A percentile compares a stretch with the other conserved stretches of the same genome.
Evolutionary conservation across 2,797 vertebrate species (phyloP).

Genomic region (Erpetoichthys calabaricus): DNA sequence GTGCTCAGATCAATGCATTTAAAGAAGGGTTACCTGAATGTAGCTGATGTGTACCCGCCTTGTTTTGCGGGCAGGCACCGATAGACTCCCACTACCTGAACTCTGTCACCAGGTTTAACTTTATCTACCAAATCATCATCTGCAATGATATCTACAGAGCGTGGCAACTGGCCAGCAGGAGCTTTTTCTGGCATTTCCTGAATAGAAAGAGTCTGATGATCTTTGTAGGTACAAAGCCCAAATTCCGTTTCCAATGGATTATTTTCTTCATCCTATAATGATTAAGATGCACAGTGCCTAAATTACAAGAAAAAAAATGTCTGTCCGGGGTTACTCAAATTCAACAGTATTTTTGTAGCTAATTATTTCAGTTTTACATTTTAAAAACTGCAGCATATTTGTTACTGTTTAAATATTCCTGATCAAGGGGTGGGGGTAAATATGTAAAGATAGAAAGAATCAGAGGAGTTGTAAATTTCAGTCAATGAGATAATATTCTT

Average conservation of each 20-base stretch:
- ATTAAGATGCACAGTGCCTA: neutral
- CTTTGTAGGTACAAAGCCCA: slow-evolving; percentile 32
- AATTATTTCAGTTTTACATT: neutral
- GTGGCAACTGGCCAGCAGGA: slow-evolving; percentile 39
- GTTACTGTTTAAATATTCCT: no score
- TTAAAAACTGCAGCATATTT: no score
- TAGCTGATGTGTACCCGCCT: slow-evolving; percentile 38
- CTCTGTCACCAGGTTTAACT: slow-evolving; percentile 40
- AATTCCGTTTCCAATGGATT: slow-evolving; percentile 46
- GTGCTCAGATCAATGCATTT: no score
- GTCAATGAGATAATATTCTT: no score
- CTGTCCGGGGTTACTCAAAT: neutral
- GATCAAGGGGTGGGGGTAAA: no score
- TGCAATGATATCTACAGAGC: slow-evolving; percentile 33
- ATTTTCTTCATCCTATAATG: slow-evolving; percentile 40
- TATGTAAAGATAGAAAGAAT: no score
- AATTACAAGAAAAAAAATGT: no score
- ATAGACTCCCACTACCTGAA: slow-evolving; percentile 38
- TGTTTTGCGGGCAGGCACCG: slow-evolving; percentile 41
- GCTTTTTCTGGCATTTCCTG: slow-evolving; percentile 48
- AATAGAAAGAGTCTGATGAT: slow-evolving; percentile 39
- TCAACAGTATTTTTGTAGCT: no score
- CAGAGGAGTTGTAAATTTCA: no score
- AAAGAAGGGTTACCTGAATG: slow-evolving; percentile 26
- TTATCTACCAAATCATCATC: slow-evolving; percentile 38